Percentiles rank a stretch among this genome's conserved stretches.
Conservation (phyloP, 2,113 vertebrate species). For the Oenanthe melanoleuca region DNA sequence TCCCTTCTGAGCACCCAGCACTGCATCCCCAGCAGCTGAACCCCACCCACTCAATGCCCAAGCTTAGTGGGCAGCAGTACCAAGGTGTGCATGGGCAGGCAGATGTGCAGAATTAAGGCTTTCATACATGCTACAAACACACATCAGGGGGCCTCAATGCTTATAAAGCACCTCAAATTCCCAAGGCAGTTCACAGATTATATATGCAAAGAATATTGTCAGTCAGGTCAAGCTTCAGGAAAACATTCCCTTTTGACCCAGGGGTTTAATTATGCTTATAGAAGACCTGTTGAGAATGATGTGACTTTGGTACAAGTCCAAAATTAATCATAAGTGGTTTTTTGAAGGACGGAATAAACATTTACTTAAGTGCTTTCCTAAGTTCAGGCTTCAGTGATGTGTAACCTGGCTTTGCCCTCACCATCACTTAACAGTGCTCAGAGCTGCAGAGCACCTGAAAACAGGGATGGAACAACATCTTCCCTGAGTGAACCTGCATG, state of each 20-base stretch:
- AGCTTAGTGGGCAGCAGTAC: neutral
- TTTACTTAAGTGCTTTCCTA: neutral
- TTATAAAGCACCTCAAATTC: neutral
- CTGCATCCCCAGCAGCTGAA: neutral
- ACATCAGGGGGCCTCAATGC: neutral
- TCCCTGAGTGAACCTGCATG: neutral
- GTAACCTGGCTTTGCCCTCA: neutral
- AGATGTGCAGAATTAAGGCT: constrained; percentile 16
- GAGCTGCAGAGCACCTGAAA: neutral
- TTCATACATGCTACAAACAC: neutral
- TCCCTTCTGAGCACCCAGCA: neutral
- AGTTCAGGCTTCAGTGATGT: neutral
- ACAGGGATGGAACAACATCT: neutral
- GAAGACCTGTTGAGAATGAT: neutral
- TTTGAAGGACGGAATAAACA: neutral
- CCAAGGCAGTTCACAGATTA: neutral
- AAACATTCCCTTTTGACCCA: neutral
- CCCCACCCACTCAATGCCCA: neutral
- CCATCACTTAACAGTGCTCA: neutral
- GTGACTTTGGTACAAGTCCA: neutral
- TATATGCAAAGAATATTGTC: neutral
- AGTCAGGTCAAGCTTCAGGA: neutral
- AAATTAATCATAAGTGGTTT: neutral
- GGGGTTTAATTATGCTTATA: neutral
- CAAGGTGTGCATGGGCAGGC: rapidly evolving